Evolutionary conservation across 2,113 vertebrate genomes (phyloP).

Genomic region (Potamarius usumacintae): DNA sequence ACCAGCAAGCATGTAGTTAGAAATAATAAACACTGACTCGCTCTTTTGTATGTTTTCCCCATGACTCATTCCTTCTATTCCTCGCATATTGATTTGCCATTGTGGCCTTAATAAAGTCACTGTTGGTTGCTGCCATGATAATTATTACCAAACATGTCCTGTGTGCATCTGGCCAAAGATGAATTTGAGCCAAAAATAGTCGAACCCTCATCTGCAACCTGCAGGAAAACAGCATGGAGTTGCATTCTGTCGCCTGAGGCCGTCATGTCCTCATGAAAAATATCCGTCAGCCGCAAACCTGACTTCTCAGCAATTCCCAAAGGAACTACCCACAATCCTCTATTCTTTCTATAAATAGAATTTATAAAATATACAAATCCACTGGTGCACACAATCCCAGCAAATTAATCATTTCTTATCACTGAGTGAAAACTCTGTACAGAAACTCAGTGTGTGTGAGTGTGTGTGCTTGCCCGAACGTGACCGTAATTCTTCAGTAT

Average conservation of each 20-base stretch:
- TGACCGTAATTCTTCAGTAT: slow-evolving; percentile 26
- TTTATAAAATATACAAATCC: neutral
- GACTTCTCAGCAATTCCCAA: neutral
- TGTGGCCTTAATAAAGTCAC: neutral
- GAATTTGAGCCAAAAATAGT: neutral
- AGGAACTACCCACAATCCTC: neutral
- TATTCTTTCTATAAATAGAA: neutral
- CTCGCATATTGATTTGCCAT: too few relatives aligned
- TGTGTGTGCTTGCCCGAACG: neutral
- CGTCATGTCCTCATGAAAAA: neutral
- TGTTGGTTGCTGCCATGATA: neutral
- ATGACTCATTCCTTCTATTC: too few relatives aligned
- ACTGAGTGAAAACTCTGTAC: neutral
- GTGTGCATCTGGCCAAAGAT: neutral
- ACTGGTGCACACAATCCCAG: too few relatives aligned
- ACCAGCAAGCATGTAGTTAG: neutral
- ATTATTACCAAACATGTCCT: neutral
- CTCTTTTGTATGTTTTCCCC: neutral
- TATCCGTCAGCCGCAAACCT: neutral
- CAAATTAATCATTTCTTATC: neutral
- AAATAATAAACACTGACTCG: neutral
- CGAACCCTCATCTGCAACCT: neutral
- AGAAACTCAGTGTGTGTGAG: slow-evolving; percentile 1
- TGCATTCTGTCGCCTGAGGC: neutral
- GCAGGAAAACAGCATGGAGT: slow-evolving; percentile 8